These are phyloP conservation scores for Neocloeon triangulifer DNA, from an alignment of 1,140 invertebrate species.

Conservation along the genomic window DNA sequence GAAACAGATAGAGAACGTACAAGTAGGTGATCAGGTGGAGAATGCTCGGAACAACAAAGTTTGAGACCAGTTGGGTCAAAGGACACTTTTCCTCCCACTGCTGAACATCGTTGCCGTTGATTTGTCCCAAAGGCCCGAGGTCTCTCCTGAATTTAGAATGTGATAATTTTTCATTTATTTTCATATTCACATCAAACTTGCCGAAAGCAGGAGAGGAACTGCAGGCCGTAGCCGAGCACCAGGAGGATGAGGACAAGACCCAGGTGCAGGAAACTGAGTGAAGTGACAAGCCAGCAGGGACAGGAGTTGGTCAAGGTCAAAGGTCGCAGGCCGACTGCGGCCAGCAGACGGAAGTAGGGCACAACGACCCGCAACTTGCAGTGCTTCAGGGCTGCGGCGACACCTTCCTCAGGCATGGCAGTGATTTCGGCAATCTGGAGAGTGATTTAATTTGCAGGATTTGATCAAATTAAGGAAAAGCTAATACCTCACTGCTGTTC, in stretches of 20 bases:
- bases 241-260: conserved; percentile 37
- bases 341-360: conserved; percentile 45
- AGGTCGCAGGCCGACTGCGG: conserved; percentile 46
- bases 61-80: no score
- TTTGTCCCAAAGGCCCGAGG: no score
- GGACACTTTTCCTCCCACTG: no score
- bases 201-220: conserved; percentile 55
- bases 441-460: no score
- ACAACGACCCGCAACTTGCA: conserved; percentile 56
- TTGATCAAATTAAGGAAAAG: no score
- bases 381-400: conserved; percentile 46
- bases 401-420: no score
- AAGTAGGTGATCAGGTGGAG: conserved; percentile 54
- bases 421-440: no score
- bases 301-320: conserved; percentile 32
- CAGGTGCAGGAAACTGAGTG: conserved; percentile 40
- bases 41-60: conserved; percentile 51
- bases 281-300: conserved; percentile 25
- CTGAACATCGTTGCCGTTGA: no score
- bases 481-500: no score
- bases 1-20: conserved; percentile 52
- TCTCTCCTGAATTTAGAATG: no score
- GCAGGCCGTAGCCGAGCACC: conserved; percentile 43
- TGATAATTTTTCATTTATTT: no score
- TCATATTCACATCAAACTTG: no score